Base-by-base conservation (phyloP, 2,797 vertebrate species). In the Megalops cyprinoides region DNA sequence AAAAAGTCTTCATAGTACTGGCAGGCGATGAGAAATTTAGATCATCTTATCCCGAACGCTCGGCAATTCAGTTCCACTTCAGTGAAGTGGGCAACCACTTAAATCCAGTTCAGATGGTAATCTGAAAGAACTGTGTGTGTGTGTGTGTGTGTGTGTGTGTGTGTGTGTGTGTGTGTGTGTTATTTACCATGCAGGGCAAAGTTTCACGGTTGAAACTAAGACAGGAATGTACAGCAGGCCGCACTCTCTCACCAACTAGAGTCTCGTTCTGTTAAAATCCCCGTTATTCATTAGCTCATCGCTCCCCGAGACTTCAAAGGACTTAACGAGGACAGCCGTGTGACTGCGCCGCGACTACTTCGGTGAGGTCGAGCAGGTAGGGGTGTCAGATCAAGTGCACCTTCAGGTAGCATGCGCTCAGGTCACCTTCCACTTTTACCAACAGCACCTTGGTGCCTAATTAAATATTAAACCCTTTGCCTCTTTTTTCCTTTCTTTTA, bases 391-490 rank as follows among this genome's bases (percentile, higher is more conserved):
- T 93, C 92, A 90, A 90, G 92, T 91, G 88, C 89, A 90, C 92
- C 93, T 93, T 90, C 90, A 93, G 91, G 93, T 93, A 93, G 90
- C 90, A 91, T 85, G 82, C 90, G 92, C 6, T 34, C 92, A 92
- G 93, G 93, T 94, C 92, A 93, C 90, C 88, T 92, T 93, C 91
- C 92, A 92, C 93, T 10, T 42, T 93, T 93, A 91, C 91, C 93
- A 92, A 90, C 88, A 92, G 93, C 92, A 91, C 90, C 88, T 90
- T 87, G 80, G 86, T 90, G 87, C 82, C 90, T 91, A 90, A 92
- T 94, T 94, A 93, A 94, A 94, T 92, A 94, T 94, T 94, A 92
- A 94, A 92, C 34, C 92, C 88, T 90, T 91, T 92, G 91, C 92
- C 94, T 94, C 90, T 92, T 92, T 92, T 94, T 67, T 53, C 46